Base-by-base conservation (phyloP, 1,140 invertebrate genomes). In the Cherax quadricarinatus region DNA sequence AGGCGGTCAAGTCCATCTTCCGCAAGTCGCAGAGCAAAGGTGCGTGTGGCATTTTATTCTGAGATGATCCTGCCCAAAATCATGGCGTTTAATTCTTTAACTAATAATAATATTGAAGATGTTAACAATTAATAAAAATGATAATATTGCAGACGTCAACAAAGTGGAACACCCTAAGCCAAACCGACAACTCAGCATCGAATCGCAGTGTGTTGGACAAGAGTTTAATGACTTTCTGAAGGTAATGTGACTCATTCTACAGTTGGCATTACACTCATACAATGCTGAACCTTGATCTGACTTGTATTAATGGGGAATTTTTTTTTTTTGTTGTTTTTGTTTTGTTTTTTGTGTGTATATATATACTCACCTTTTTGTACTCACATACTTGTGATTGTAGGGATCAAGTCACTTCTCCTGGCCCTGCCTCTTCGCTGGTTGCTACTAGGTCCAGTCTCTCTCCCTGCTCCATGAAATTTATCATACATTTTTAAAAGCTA, bases 1-100 rank as follows among this genome's bases (percentile, higher is more conserved):
- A 98, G 94, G 96, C 98, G 70, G 95, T 98, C 9, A 97, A 97
- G 94, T 97, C 96, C 51, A 96, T 98, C 6, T 98, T 98, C 94
- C 96, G 96, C 81, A 97, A 97, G 94, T 96, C 97, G 51, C 96
- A 92, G 75, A 80, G 95, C 51, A 97, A 96, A 96, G 96, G 96
- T 96, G 95, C 94, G 93, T 94, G 57, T 60, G 57, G 57, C 16
- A 3, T 60, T 60, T 60, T 60, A 60, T 60, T 16, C 57, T 9
- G 57, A 1, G 16, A 60, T 60, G 16, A 9, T 60, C 95, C 93
- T 94, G 78, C 62, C 75, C 12, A 41, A 41, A 41, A 41, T 41
- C 30, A 41, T 41, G 30, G 30, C 2, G 30, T 92, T n/a, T 57
- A 6, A 66, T 5, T 24, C 41, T 53, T 86, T 30, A 62, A 10